A percentile compares a stretch with the other conserved stretches of the same genome.
phyloP scores from a whole-genome alignment of 2,888 invertebrate species.

The Eulithis prunata region DNA sequence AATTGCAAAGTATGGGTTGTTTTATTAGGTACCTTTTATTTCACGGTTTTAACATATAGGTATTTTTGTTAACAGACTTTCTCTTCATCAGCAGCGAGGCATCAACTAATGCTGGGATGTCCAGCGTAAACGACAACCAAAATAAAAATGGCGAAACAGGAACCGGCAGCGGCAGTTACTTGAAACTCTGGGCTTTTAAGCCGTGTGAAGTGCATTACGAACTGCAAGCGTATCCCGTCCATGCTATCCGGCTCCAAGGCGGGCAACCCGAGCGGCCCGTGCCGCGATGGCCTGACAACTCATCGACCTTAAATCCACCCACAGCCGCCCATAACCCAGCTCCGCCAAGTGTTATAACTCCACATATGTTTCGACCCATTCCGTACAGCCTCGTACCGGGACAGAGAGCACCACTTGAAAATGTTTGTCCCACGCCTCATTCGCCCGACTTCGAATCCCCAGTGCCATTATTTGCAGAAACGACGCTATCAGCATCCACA shows the following conservation, averaged over 20 bases:
- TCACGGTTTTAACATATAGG: neutral
- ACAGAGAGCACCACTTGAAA: constrained; percentile 3
- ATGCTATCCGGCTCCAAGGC: neutral
- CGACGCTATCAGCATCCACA: neutral
- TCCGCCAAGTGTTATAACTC: neutral
- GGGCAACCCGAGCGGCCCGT: constrained; percentile 1
- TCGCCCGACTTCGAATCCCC: neutral
- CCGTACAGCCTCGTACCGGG: constrained; percentile 8
- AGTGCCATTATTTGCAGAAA: neutral
- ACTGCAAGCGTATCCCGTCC: neutral
- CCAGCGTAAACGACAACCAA: neutral
- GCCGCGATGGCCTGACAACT: constrained; percentile 2
- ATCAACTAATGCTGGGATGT: constrained; percentile 1
- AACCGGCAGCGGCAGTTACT: neutral
- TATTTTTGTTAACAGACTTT: constrained; percentile 17
- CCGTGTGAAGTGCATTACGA: neutral
- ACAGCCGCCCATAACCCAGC: neutral
- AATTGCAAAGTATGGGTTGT: neutral
- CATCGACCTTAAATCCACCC: neutral
- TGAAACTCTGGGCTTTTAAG: neutral
- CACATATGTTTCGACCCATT: constrained; percentile 8
- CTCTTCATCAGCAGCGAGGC: constrained; percentile 19
- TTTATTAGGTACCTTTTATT: neutral
- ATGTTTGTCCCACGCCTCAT: neutral
- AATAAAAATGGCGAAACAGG: neutral